Conservation (phyloP, 2,113 vertebrate genomes). For the Sardina pilchardus region DNA sequence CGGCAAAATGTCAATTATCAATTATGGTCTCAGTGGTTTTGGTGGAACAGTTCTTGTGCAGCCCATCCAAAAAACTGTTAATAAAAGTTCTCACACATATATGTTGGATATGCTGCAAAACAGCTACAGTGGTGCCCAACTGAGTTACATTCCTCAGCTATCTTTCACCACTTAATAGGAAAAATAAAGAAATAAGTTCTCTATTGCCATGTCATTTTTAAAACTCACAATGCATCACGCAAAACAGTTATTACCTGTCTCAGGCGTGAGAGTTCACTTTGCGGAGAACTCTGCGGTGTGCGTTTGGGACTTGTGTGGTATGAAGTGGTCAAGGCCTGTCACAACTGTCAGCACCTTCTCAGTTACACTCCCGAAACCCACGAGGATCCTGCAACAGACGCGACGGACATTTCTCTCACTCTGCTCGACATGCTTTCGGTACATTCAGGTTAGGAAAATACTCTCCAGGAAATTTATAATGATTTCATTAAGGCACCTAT, state of each 20-base stretch:
- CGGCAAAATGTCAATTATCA: neutral
- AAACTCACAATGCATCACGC: neutral
- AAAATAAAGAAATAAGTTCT: conserved; percentile 7
- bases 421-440: neutral
- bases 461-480: neutral
- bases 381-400: neutral
- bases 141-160: neutral
- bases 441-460: conserved; percentile 1
- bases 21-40: neutral
- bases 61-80: neutral
- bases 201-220: neutral
- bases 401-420: neutral
- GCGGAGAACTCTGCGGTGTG: neutral
- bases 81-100: neutral
- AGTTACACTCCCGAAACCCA: conserved; percentile 47
- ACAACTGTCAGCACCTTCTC: conserved; percentile 64
- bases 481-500: neutral
- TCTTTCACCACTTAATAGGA: neutral
- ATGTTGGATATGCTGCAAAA: neutral
- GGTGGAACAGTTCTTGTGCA: neutral
- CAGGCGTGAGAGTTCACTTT: neutral
- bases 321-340: conserved; percentile 37
- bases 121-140: neutral
- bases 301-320: neutral
- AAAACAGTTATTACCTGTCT: neutral